These are phyloP conservation scores for Antedon bifida DNA, from an alignment of 35 echinoderm and acorn worm species.

Conservation along the genomic window DNA sequence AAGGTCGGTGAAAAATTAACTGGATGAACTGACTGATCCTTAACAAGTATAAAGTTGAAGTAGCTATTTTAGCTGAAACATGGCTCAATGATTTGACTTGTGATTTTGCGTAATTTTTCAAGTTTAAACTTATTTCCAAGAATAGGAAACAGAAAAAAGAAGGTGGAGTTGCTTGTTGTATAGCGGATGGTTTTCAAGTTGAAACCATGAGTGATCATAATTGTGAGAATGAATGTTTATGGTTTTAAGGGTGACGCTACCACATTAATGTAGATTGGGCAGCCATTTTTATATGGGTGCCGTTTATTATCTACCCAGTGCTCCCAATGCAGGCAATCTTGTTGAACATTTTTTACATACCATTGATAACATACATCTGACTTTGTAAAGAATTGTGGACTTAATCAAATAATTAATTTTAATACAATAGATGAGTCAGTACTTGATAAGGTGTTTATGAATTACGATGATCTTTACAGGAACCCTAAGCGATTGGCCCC, in stretches of 20 bases:
- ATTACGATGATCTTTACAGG: background rate
- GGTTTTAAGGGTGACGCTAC: background rate
- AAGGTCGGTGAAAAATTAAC: background rate
- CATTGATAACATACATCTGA: background rate
- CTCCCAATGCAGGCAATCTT: background rate
- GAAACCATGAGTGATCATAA: background rate
- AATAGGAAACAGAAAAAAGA: background rate
- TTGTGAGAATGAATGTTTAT: background rate
- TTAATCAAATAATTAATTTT: conserved; percentile 10
- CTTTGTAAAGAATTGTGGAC: background rate
- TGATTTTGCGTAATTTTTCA: background rate
- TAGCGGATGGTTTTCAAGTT: background rate
- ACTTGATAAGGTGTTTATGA: conserved; percentile 14
- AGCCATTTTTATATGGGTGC: background rate
- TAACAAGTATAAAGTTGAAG: background rate
- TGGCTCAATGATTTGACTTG: background rate
- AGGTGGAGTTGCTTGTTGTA: background rate
- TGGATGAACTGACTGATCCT: background rate
- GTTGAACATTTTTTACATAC: background rate
- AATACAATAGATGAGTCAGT: background rate
- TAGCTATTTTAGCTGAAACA: background rate
- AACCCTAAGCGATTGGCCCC: background rate
- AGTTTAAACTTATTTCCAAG: background rate
- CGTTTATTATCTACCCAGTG: background rate
- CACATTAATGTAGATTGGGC: background rate